These are phyloP conservation scores for Accipiter superciliosus DNA, from an alignment of 2,797 vertebrate species.

Conservation along the genomic window DNA sequence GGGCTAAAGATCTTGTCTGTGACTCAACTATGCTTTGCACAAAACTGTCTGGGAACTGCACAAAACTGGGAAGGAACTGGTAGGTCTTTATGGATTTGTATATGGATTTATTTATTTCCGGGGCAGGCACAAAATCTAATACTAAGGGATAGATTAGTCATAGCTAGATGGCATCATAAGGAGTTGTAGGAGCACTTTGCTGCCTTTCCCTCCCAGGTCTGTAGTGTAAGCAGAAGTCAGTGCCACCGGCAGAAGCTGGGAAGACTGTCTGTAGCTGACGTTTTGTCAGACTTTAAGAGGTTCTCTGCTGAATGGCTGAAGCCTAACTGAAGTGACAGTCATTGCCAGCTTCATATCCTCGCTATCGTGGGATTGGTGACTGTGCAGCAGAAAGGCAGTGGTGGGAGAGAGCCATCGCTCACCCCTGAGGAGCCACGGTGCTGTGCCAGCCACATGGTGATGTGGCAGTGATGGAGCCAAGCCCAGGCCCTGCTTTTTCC, in stretches of 20 bases:
- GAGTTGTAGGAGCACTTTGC: not conserved
- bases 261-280: not conserved
- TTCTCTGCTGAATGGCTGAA: not conserved
- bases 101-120: constrained; percentile 17
- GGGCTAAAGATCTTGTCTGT: not conserved
- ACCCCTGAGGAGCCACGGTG: rapidly evolving
- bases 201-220: not conserved
- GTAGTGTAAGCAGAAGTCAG: not conserved
- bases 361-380: rapidly evolving
- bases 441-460: not conserved
- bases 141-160: constrained; percentile 31
- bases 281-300: not conserved
- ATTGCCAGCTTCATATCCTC: not conserved
- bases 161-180: not conserved
- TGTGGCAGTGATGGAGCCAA: not conserved
- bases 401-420: not conserved
- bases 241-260: not conserved
- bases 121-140: constrained; percentile 24
- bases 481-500: not conserved
- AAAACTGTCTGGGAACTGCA: not conserved
- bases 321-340: not conserved
- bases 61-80: not conserved
- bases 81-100: not conserved
- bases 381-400: rapidly evolving
- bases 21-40: not conserved